Percentiles rank a stretch among this genome's conserved stretches.
Conservation (phyloP, 2,888 invertebrate genomes). For the Idaea biselata region DNA sequence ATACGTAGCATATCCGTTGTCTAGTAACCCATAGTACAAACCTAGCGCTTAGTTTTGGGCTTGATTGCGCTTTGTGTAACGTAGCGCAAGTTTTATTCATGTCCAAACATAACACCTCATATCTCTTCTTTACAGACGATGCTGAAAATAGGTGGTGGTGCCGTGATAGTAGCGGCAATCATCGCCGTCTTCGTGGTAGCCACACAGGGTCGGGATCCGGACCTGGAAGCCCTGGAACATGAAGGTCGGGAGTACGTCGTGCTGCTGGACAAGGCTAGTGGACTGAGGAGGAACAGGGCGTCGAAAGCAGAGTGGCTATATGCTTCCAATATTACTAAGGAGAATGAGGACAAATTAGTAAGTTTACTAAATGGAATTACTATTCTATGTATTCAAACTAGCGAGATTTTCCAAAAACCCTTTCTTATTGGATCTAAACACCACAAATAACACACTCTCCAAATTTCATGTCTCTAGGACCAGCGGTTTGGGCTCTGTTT, state of each 20-base stretch:
- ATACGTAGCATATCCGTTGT: too few relatives aligned
- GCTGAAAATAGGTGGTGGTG: slow-evolving; percentile 73
- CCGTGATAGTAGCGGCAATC: slow-evolving; percentile 67
- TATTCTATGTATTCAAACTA: too few relatives aligned
- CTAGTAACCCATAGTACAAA: too few relatives aligned
- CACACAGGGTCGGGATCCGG: slow-evolving; percentile 75
- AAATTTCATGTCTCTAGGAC: too few relatives aligned
- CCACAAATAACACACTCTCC: too few relatives aligned
- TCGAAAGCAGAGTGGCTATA: slow-evolving; percentile 86
- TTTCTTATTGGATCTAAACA: too few relatives aligned
- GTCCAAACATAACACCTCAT: neutral
- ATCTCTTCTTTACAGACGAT: slow-evolving; percentile 59
- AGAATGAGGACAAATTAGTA: slow-evolving; percentile 77
- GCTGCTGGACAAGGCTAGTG: slow-evolving; percentile 82
- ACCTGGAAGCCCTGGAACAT: slow-evolving; percentile 76
- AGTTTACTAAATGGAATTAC: slow-evolving; percentile 13
- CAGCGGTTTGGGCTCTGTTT: too few relatives aligned
- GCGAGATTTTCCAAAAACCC: too few relatives aligned
- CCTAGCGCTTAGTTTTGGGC: too few relatives aligned
- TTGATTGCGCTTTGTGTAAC: too few relatives aligned
- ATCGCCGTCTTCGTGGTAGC: slow-evolving; percentile 75
- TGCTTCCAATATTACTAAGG: slow-evolving; percentile 87
- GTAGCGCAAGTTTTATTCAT: too few relatives aligned
- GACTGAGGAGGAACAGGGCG: slow-evolving; percentile 80
- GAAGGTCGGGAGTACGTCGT: slow-evolving; percentile 82